Percentiles rank a stretch among this genome's conserved stretches.
phyloP scores from a whole-genome alignment of 2,797 vertebrate genomes.

The Argya squamiceps region DNA sequence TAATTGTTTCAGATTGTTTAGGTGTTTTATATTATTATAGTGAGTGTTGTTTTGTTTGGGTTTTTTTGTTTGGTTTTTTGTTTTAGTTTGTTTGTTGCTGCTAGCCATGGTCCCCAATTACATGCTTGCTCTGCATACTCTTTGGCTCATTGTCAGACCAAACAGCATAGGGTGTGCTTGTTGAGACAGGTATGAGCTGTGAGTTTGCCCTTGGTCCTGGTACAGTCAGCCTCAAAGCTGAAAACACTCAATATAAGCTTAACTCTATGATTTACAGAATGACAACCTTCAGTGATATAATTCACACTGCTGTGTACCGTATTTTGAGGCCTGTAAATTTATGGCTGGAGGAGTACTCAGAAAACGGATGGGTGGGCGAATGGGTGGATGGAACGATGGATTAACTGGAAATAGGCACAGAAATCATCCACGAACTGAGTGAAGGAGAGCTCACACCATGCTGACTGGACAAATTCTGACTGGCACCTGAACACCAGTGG shows the following conservation, averaged over 20 bases:
- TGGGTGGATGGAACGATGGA: neutral
- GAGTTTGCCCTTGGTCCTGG: neutral
- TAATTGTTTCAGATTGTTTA: neutral
- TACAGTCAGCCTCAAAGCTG: neutral
- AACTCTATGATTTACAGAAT: neutral
- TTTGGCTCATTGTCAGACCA: neutral
- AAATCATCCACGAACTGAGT: neutral
- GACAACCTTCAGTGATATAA: neutral
- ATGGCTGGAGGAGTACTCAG: neutral
- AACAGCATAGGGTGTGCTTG: neutral
- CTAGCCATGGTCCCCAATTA: neutral
- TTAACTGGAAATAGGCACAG: neutral
- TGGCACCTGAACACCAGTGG: neutral
- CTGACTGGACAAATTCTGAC: neutral
- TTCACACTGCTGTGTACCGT: fast-evolving
- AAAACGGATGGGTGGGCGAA: neutral
- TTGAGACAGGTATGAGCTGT: neutral
- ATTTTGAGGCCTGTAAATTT: neutral
- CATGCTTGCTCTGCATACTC: neutral
- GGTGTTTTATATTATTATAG: neutral
- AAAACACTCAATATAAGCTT: neutral
- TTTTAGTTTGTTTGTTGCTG: neutral
- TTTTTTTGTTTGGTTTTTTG: neutral
- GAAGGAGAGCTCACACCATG: neutral
- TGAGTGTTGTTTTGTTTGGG: neutral